phyloP scores from a whole-genome alignment of 2,113 vertebrate genomes.

The Herpetotheres cachinnans region DNA sequence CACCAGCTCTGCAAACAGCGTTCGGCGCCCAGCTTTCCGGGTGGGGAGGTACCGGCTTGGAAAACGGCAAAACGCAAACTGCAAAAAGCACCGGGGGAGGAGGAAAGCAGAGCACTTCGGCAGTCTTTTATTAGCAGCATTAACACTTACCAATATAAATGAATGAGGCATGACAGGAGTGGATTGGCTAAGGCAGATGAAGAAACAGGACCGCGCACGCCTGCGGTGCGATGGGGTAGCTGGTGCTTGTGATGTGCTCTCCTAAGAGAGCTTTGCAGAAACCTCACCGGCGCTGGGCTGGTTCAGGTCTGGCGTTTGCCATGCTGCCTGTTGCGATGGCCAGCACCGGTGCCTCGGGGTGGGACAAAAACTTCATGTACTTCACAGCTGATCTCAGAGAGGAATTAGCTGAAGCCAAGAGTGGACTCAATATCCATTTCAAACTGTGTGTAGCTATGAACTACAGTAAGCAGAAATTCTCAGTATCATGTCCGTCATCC shows the following conservation, averaged over 20 bases:
- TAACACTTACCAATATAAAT: not conserved
- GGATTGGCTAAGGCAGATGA: not conserved
- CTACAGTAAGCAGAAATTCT: not conserved
- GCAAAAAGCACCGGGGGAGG: not conserved
- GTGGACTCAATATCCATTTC: not conserved
- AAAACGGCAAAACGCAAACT: not conserved
- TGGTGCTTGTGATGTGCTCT: not conserved
- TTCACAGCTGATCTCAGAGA: not conserved
- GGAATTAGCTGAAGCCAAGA: not conserved
- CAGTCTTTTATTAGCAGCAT: not conserved
- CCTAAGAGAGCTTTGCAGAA: not conserved
- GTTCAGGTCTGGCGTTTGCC: not conserved
- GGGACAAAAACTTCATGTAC: not conserved
- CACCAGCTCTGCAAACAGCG: not conserved
- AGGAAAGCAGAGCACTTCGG: not conserved
- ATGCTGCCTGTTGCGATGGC: not conserved
- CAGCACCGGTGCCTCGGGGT: rapidly evolving
- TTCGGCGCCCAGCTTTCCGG: rapidly evolving
- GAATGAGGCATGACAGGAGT: not conserved
- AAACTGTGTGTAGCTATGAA: not conserved
- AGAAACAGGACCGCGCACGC: not conserved
- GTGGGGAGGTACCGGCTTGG: not conserved
- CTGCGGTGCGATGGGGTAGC: not conserved
- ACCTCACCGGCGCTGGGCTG: not conserved
- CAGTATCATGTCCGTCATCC: rapidly evolving